Base-by-base conservation (phyloP, 2,888 invertebrate genomes). In the Artemia sinica region DNA sequence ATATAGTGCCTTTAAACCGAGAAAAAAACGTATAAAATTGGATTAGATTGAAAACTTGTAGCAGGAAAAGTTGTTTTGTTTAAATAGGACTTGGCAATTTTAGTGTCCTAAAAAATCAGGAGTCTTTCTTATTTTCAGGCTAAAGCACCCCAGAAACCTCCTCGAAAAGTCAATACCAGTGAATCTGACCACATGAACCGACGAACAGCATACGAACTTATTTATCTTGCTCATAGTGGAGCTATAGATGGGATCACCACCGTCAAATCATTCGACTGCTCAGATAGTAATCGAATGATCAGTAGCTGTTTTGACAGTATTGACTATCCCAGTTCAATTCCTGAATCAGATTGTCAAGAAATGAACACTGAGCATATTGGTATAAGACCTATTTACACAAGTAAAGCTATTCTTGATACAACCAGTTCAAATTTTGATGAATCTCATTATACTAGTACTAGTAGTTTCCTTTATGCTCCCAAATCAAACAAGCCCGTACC, bases 71-170 rank as follows among this genome's bases (percentile, higher is more conserved):
- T 28, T 28, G 28, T 28, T 28, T 28, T 28, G 28, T 28, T 28
- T 28, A 28, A 28, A 28, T 28, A 28, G 28, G 28, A 28, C 28
- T 28, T 28, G 2, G 28, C 28, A 28, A 28, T 28, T 28, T 28
- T 28, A 28, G 28, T 28, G 1, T 28, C 28, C 28, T 28, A 28
- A 28, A 28, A 28, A 28, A 28, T 28, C 28, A 28, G 28, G 28
- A 28, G 4, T 28, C 28, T 28, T 28, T 28, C 28, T 51, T 51
- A 72, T 68, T 77, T 78, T 66, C 81, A 87, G 87, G 87, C 88
- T 68, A 88, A 87, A 69, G 89, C 91, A 69, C 91, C 91, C 66
- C 90, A 90, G 80, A 91, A 91, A 79, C 91, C 91, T 71, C 91
- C 91, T 4, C 82, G 91, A 68, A 82, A 91, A 73, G 90, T 90